These are phyloP conservation scores for Bovichtus diacanthus DNA, from an alignment of 2,797 vertebrate genomes.

Conservation along the genomic window DNA sequence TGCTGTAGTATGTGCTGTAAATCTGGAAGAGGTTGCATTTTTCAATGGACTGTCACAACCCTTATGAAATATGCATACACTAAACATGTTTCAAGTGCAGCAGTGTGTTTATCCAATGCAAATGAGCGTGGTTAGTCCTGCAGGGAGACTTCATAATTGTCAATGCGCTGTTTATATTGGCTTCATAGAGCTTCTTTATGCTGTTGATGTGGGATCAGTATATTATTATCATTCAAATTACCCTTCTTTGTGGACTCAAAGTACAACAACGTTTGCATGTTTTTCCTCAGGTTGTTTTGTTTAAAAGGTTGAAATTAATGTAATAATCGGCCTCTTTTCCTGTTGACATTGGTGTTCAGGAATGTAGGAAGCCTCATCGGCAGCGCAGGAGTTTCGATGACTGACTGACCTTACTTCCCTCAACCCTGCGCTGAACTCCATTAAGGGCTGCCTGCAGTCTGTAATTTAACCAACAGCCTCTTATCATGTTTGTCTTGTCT, in stretches of 20 bases:
- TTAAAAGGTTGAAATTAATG: slow-evolving; percentile 39
- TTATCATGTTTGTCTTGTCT: slow-evolving; percentile 82
- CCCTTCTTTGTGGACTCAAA: slow-evolving; percentile 21
- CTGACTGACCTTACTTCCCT: slow-evolving; percentile 79
- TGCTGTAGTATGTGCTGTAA: slow-evolving; percentile 27
- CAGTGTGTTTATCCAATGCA: slow-evolving; percentile 65
- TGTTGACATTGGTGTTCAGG: slow-evolving; percentile 65
- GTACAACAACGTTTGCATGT: slow-evolving; percentile 19
- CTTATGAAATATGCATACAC: slow-evolving; percentile 56
- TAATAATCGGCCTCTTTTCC: slow-evolving; percentile 60
- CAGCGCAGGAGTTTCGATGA: slow-evolving; percentile 58
- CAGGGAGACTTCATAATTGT: slow-evolving; percentile 42
- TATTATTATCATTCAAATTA: slow-evolving; percentile 30
- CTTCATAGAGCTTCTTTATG: slow-evolving; percentile 2
- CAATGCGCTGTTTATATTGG: slow-evolving; percentile 59
- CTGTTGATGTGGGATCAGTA: slow-evolving; percentile 20
- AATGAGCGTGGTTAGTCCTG: slow-evolving; percentile 49
- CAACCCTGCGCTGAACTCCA: slow-evolving; percentile 84
- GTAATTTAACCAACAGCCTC: slow-evolving; percentile 85
- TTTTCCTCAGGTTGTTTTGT: slow-evolving; percentile 20
- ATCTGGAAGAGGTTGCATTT: slow-evolving; percentile 47
- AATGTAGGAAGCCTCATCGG: slow-evolving; percentile 70
- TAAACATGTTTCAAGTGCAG: slow-evolving; percentile 31
- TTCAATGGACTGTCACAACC: slow-evolving; percentile 46
- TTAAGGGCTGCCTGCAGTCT: slow-evolving; percentile 78